Percentiles rank a stretch among this genome's conserved stretches.
Conservation (phyloP, 2,797 vertebrate genomes). For the Mallotus villosus region DNA sequence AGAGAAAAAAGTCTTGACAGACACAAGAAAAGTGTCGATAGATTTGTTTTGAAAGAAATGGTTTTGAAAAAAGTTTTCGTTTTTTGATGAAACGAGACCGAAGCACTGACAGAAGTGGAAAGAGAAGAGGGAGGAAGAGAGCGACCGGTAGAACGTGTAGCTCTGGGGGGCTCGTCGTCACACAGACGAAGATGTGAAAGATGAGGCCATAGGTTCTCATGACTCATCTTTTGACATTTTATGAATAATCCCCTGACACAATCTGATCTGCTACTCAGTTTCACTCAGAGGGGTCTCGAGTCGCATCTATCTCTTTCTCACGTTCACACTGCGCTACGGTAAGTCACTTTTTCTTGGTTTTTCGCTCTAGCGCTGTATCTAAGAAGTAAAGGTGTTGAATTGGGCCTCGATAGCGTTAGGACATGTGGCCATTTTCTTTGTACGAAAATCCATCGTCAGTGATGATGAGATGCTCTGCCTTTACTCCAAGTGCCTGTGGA, state of each 20-base stretch:
- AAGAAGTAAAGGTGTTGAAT: not conserved
- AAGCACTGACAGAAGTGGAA: conserved; percentile 46
- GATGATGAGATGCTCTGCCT: not conserved
- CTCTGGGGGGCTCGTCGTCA: conserved; percentile 42
- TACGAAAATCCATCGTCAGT: not conserved
- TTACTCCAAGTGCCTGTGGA: not conserved
- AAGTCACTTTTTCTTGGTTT: conserved; percentile 32
- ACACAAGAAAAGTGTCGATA: not conserved
- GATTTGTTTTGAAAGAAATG: conserved; percentile 50
- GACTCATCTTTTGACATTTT: conserved; percentile 67
- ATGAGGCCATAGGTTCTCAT: conserved; percentile 35
- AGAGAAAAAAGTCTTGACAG: not conserved
- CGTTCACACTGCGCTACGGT: conserved; percentile 32
- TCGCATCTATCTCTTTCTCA: conserved; percentile 36
- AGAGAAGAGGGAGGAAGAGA: conserved; percentile 45
- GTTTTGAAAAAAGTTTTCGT: not conserved
- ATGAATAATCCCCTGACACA: conserved; percentile 52
- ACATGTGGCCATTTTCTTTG: no score
- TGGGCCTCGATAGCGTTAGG: not conserved
- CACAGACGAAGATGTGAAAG: not conserved
- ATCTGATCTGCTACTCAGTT: conserved; percentile 56
- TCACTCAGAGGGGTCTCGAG: conserved; percentile 58
- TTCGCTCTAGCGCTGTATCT: not conserved
- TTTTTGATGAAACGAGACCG: conserved; percentile 45
- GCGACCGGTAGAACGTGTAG: not conserved